Evolutionary conservation across 2,113 vertebrate genomes (phyloP).

Genomic region (Psittacus erithacus): DNA sequence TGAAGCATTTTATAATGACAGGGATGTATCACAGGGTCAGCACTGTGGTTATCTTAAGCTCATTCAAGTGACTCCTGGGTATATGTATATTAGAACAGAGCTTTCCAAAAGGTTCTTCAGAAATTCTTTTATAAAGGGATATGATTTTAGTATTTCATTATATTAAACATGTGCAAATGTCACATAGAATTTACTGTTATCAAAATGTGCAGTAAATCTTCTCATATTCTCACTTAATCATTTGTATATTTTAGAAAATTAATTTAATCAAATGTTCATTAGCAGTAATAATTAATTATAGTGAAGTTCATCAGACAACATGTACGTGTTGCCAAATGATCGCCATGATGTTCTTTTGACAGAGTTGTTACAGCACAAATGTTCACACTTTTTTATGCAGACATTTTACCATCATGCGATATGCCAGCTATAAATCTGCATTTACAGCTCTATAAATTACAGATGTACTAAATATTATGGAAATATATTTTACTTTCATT

Average conservation of each 20-base stretch:
- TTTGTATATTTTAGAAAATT: conserved; percentile 74
- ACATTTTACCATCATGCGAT: conserved; percentile 10
- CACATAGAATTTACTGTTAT: not conserved
- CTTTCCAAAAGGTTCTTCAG: not conserved
- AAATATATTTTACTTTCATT: conserved; percentile 4
- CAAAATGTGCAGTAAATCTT: conserved; percentile 1
- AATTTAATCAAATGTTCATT: conserved; percentile 78
- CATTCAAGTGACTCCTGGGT: conserved; percentile 24
- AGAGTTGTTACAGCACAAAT: conserved; percentile 70
- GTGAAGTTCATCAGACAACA: conserved; percentile 69
- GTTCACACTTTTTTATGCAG: conserved; percentile 58
- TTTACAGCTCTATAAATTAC: conserved; percentile 57
- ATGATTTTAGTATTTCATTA: not conserved
- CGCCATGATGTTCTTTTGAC: conserved; percentile 70
- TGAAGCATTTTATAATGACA: not conserved
- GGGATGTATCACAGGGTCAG: conserved; percentile 1
- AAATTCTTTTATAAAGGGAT: conserved; percentile 36
- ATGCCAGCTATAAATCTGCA: conserved; percentile 54
- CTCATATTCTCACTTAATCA: conserved; percentile 50
- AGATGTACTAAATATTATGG: not conserved
- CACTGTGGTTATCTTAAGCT: not conserved
- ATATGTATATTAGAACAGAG: not conserved
- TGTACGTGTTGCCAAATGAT: conserved; percentile 56
- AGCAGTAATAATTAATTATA: conserved; percentile 74
- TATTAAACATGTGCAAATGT: not conserved